Conservation (phyloP, 2,797 vertebrate genomes). For the Emys orbicularis region DNA sequence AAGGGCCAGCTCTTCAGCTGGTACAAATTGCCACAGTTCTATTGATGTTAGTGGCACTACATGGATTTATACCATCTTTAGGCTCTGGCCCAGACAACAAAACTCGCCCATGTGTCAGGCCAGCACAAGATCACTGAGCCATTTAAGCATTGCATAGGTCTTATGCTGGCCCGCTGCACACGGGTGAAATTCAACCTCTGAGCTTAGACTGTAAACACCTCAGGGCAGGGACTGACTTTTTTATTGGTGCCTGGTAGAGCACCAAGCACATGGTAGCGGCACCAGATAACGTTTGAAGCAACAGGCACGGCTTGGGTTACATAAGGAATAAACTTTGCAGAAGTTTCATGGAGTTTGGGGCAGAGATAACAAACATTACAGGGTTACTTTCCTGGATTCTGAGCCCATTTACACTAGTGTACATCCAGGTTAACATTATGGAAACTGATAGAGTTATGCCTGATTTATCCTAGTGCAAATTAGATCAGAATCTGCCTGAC, state of each 20-base stretch:
- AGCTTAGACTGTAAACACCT: not conserved
- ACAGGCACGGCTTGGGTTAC: not conserved
- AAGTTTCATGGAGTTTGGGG: rapidly evolving
- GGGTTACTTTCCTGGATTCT: not conserved
- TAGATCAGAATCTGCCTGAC: not conserved
- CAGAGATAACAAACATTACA: not conserved
- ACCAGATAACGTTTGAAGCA: slow-evolving; percentile 1
- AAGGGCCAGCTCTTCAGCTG: rapidly evolving
- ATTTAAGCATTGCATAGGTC: not conserved
- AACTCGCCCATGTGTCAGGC: not conserved
- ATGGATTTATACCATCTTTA: not conserved
- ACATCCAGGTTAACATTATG: not conserved
- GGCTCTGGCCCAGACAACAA: not conserved
- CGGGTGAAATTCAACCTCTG: not conserved
- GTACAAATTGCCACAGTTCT: not conserved
- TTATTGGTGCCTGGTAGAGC: rapidly evolving
- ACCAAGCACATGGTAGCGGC: rapidly evolving
- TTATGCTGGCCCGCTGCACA: rapidly evolving
- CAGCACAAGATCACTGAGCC: not conserved
- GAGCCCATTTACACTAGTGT: not conserved
- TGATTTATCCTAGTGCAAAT: not conserved
- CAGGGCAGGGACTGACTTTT: not conserved
- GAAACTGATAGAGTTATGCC: not conserved
- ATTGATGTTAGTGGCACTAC: not conserved
- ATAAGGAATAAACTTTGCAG: rapidly evolving